Base-by-base conservation (phyloP, 2,888 invertebrate genomes). In the Cerceris ruficornis region DNA sequence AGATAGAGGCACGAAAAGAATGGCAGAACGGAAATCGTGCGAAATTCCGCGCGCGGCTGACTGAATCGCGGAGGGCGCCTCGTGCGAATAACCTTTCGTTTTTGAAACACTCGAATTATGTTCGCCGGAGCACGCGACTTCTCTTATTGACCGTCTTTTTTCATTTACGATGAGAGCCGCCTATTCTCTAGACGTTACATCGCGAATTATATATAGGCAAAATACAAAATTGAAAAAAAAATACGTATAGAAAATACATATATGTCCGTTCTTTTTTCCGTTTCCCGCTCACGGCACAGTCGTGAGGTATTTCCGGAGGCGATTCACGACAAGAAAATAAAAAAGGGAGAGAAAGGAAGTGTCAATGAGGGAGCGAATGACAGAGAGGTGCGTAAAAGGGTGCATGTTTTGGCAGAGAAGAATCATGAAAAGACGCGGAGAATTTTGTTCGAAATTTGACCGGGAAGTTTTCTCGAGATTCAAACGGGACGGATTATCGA, bases 11-110 rank as follows among this genome's bases (percentile, higher is more conserved):
- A 83, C 62, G 77, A 83, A 83, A 81, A 28, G 4, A 85, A 81
- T 85, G 85, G 85, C 85, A 85, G 83, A 78, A 81, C 75, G 77
- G 77, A 79, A 77, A 83, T 84, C 84, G 83, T 84, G 79, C 84
- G 81, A 83, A 85, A 81, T 83, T 85, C 72, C 75, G 75, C 74
- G 71, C 68, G 81, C 79, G 81, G 77, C 81, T 83, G 61, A 52
- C 64, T 78, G 83, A 85, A 81, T 81, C 81, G 75, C 74, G 84
- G 82, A 84, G 84, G 84, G 84, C 84, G 84, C 77, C 82, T 79
- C 84, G 82, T 78, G 72, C 75, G 74, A 69, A 59, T 55, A 58
- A 61, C 67, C 68, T 71, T 77, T 83, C 74, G 78, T 65, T 74
- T 79, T 83, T 49, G 11, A 39, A 41, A 79, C 64, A 71, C 43